Base-by-base conservation (phyloP, 2,797 vertebrate species). In the Halcyon chelicuti region DNA sequence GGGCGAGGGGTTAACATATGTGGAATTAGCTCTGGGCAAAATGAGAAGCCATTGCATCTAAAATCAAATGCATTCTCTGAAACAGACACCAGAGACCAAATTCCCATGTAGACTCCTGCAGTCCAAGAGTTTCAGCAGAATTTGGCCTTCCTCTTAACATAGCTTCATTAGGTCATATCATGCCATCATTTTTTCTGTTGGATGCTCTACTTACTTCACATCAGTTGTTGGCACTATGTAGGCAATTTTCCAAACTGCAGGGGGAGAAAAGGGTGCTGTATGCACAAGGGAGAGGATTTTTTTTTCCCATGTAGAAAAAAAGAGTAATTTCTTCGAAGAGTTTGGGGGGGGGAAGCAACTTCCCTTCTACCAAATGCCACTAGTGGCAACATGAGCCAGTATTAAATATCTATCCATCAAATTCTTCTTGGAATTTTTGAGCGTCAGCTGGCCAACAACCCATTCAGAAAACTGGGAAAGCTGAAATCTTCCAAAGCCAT, bases 1-100 rank as follows among this genome's bases (percentile, higher is more conserved):
- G 94, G 94, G 94, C 89, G 90, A 94, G 88, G 89, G 95, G 95
- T 96, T 96, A 96, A 96, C 96, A 95, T 94, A 97, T 97, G 96
- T 95, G 95, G 96, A 97, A 97, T 97, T 96, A 97, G 96, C 96
- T 94, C 93, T 77, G 86, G 94, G 96, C 96, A 96, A 97, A 96
- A 95, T 55, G 96, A 95, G 96, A 97, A 94, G 96, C 95, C 95
- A 94, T 92, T 89, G 93, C 95, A 76, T 94, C 83, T 96, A 95
- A 96, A 96, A 96, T 95, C 95, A 96, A 97, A 97, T 96, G 86
- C 96, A 94, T 97, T 96, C 95, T 77, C 94, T 96, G 96, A 97
- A 94, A 96, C 1, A 96, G 96, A 96, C 81, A 96, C 96, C 94
- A 49, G 90, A 54, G 80, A 74, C 90, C 77, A 79, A 93, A 96